Evolutionary conservation across 2,113 vertebrate genomes (phyloP).

Genomic region (Upupa epops): DNA sequence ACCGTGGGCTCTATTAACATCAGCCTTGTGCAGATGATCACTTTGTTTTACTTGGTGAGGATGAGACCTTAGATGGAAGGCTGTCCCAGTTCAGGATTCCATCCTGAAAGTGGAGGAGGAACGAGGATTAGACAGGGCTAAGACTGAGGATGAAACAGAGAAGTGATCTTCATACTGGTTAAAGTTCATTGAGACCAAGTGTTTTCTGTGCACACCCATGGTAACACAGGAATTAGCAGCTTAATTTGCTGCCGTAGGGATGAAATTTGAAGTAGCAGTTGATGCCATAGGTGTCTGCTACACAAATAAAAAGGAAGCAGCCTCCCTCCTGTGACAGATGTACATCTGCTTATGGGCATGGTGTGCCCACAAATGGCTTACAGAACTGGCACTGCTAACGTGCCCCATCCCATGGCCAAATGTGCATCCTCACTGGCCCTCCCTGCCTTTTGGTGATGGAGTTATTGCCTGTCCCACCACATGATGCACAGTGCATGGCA

Average conservation of each 20-base stretch:
- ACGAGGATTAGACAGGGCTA: accelerated
- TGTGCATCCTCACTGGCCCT: neutral
- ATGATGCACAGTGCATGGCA: neutral
- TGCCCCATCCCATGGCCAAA: neutral
- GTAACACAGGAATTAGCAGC: neutral
- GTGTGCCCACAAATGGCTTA: neutral
- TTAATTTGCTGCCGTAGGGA: neutral
- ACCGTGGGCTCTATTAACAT: neutral
- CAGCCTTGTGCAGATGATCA: neutral
- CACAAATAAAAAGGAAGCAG: neutral
- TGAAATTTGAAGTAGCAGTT: neutral
- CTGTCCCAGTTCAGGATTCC: neutral
- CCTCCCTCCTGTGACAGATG: neutral
- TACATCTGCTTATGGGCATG: accelerated
- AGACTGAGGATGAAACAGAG: neutral
- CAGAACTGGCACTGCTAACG: neutral
- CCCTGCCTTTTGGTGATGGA: neutral
- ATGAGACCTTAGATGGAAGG: neutral
- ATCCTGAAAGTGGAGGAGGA: neutral
- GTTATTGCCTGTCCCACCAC: neutral
- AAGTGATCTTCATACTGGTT: neutral
- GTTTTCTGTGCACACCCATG: neutral
- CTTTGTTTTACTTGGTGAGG: neutral
- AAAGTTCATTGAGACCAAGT: neutral
- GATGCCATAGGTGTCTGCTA: neutral